Evolutionary conservation across 1,140 invertebrate species (phyloP), one percentile per base, ranked within the genome.

Genomic region (Chironomus striatipennis): DNA sequence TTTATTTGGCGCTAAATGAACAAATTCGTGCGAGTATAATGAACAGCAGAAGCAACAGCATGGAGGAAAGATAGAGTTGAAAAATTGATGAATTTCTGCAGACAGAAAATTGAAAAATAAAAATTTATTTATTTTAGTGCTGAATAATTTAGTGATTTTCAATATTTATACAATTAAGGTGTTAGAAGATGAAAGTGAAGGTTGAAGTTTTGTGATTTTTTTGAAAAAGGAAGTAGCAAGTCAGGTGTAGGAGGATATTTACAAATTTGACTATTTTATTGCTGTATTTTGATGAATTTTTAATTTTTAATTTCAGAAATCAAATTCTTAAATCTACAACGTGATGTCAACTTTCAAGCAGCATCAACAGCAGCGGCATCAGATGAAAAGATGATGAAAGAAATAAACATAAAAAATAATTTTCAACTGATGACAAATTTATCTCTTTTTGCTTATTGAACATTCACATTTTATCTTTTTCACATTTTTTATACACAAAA

Each of bases 401-500:
- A 15, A 7, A 67, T 67, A 18, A 18, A 67, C 64, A 67, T 67
- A 67, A 67, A 67, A 67, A 67, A 67, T 67, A 67, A 67, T 67
- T 67, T 67, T 67, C 64, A 18, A 17, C 6, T 67, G 64, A 67
- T 67, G 64, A 67, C 64, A 67, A 67, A 67, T 67, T 67, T 67
- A 67, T 67, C 17, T 67, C 64, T 67, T 67, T 67, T 67, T 67
- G 64, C 64, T 67, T 67, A 67, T 67, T 67, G 64, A 67, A 67
- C 64, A 67, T 67, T 67, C 64, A 67, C 64, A 18, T 67, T 67
- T 67, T 18, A 17, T 67, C 64, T 67, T 67, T 15, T 67, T 67
- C 12, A 67, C 12, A 67, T 18, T 15, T 67, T 15, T 67, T 67
- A 10, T 57, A 10, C 47, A 57, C n/a, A 10, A n/a, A 57, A n/a